Conservation (phyloP, 2,113 vertebrate species). For the Notiomystis cincta region DNA sequence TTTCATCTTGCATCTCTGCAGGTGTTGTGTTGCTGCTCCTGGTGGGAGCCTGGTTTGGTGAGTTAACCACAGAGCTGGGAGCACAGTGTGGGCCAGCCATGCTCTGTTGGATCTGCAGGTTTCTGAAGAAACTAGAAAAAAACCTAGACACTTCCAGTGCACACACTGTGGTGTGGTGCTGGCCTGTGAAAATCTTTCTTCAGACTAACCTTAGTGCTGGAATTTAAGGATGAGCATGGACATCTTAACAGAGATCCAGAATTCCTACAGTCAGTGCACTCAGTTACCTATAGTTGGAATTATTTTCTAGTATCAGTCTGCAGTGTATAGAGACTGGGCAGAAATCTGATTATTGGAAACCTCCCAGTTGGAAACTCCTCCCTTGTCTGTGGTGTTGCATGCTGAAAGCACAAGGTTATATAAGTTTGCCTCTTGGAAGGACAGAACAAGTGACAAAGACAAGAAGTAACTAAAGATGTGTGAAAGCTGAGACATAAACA, state of each 20-base stretch:
- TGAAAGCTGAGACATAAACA: not conserved
- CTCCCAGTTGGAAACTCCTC: accelerated
- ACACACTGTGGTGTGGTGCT: not conserved
- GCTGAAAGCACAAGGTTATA: not conserved
- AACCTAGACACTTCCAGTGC: not conserved
- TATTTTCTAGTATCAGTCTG: not conserved
- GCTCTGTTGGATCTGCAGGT: not conserved
- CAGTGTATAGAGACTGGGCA: not conserved
- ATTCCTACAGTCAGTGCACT: not conserved
- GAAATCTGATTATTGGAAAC: not conserved
- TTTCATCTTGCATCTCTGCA: not conserved
- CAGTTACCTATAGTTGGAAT: not conserved
- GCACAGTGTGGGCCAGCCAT: not conserved
- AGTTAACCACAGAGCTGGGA: not conserved
- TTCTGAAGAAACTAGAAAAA: not conserved
- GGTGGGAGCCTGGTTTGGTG: not conserved
- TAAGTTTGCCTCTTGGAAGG: not conserved
- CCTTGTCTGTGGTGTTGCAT: not conserved
- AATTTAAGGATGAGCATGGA: not conserved
- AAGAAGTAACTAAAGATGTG: not conserved
- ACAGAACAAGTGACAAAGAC: not conserved
- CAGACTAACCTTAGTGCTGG: not conserved
- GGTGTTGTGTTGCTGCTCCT: not conserved
- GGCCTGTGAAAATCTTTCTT: not conserved
- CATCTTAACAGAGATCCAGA: not conserved